A percentile compares a stretch with the other conserved stretches of the same genome.
phyloP scores from a whole-genome alignment of 2,888 invertebrate genomes.

The Gibbula magus region DNA sequence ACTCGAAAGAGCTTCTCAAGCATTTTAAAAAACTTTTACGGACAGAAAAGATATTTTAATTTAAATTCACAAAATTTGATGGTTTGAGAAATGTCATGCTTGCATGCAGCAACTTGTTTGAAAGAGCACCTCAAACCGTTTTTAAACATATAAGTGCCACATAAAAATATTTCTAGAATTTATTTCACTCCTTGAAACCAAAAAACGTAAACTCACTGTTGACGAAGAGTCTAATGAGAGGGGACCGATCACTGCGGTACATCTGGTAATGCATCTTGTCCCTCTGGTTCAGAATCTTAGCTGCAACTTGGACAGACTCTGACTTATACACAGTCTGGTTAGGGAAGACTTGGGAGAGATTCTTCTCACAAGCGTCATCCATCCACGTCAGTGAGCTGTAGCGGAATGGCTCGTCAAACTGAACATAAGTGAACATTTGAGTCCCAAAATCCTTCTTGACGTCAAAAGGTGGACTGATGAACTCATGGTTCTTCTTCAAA shows the following conservation, averaged over 20 bases:
- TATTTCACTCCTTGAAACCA: too few species aligned
- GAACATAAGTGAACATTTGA: constrained; percentile 50
- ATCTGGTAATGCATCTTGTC: constrained; percentile 56
- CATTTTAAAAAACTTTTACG: too few species aligned
- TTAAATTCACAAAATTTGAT: too few species aligned
- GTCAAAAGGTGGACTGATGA: constrained; percentile 35
- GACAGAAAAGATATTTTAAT: too few species aligned
- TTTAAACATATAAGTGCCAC: too few species aligned
- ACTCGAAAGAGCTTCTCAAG: too few species aligned
- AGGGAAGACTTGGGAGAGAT: constrained; percentile 60
- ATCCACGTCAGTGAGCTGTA: constrained; percentile 62
- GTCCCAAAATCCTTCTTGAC: constrained; percentile 18
- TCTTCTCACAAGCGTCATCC: constrained; percentile 59
- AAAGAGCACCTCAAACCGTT: too few species aligned
- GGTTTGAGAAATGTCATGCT: too few species aligned
- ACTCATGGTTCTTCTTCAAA: constrained; percentile 52
- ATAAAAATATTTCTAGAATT: too few species aligned
- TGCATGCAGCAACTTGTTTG: too few species aligned
- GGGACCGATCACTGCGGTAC: constrained; percentile 51
- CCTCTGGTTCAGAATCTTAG: constrained; percentile 38
- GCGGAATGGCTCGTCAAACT: constrained; percentile 69
- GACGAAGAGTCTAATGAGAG: constrained; percentile 64
- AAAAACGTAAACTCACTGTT: constrained; percentile 51
- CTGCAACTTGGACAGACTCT: constrained; percentile 48
- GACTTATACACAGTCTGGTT: constrained; percentile 57